Evolutionary conservation across 2,797 vertebrate species (phyloP).

Genomic region (Protonibea diacanthus): DNA sequence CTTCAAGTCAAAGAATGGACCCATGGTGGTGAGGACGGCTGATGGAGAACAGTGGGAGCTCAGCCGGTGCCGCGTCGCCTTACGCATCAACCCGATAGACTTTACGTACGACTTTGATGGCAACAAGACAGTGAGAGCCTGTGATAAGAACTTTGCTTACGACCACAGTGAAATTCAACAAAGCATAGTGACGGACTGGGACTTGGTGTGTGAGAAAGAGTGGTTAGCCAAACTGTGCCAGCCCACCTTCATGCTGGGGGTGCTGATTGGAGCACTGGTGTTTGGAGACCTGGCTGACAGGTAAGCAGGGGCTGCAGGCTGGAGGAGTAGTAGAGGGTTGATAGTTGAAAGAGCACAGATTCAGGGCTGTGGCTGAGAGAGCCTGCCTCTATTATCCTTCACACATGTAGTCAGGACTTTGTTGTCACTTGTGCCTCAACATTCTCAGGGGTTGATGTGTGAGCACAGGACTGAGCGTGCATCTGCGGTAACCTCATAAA

Average conservation of each 20-base stretch:
- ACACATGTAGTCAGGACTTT: background rate
- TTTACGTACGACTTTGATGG: slow-evolving; percentile 85
- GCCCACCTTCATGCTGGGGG: slow-evolving; percentile 94
- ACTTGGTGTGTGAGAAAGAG: slow-evolving; percentile 92
- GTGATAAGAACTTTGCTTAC: slow-evolving; percentile 86
- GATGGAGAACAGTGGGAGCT: slow-evolving; percentile 93
- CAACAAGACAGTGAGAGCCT: slow-evolving; percentile 84
- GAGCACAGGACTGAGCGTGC: background rate
- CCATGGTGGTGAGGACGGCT: slow-evolving; percentile 86
- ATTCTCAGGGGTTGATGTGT: background rate
- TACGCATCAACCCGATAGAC: slow-evolving; percentile 69
- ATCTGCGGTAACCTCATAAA: background rate
- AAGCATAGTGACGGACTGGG: slow-evolving; percentile 92
- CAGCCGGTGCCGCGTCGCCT: slow-evolving; percentile 84
- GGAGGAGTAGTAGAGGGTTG: background rate
- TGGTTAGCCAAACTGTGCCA: slow-evolving; percentile 93
- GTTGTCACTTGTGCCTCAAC: background rate
- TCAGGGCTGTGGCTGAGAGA: background rate
- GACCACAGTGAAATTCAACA: slow-evolving; percentile 88
- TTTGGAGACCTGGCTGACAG: slow-evolving; percentile 96
- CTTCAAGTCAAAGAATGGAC: slow-evolving; percentile 74
- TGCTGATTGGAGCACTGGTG: slow-evolving; percentile 91
- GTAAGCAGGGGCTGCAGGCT: slow-evolving; percentile 75
- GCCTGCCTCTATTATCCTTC: background rate
- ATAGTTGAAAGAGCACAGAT: background rate